These are phyloP conservation scores for Danio choprae DNA, from an alignment of 2,797 vertebrate species.

Conservation along the genomic window DNA sequence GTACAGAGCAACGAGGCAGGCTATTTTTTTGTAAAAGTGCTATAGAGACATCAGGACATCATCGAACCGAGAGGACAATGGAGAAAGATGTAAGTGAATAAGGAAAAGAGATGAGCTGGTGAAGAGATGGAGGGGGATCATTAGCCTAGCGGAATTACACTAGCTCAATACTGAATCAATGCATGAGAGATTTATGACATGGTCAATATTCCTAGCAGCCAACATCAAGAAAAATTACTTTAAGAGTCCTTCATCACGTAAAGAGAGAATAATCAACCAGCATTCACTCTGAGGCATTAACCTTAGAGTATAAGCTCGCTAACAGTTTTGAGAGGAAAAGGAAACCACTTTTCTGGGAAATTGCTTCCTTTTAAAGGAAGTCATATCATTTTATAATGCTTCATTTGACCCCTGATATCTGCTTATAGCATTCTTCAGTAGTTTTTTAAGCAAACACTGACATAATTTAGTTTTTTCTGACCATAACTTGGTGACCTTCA, in stretches of 20 bases:
- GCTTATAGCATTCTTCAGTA: background rate
- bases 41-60: background rate
- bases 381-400: background rate
- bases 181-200: slow-evolving; percentile 65
- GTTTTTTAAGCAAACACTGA: background rate
- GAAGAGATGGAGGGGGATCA: slow-evolving; percentile 65
- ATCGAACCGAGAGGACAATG: background rate
- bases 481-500: background rate
- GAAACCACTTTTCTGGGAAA: slow-evolving; percentile 1
- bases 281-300: slow-evolving; percentile 17
- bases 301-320: background rate
- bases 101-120: slow-evolving; percentile 37
- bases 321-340: background rate
- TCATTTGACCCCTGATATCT: background rate
- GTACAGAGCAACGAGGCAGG: background rate
- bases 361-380: background rate
- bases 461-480: background rate
- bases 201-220: slow-evolving; percentile 72
- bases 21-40: background rate
- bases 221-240: slow-evolving; percentile 72
- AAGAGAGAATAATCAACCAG: slow-evolving; percentile 46
- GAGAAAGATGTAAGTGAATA: slow-evolving; percentile 21
- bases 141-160: slow-evolving; percentile 70
- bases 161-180: slow-evolving; percentile 64
- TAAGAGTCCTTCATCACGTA: slow-evolving; percentile 65